Conservation (phyloP, 53 echinoderm and acorn worm genomes). For the Patiria pectinifera region DNA sequence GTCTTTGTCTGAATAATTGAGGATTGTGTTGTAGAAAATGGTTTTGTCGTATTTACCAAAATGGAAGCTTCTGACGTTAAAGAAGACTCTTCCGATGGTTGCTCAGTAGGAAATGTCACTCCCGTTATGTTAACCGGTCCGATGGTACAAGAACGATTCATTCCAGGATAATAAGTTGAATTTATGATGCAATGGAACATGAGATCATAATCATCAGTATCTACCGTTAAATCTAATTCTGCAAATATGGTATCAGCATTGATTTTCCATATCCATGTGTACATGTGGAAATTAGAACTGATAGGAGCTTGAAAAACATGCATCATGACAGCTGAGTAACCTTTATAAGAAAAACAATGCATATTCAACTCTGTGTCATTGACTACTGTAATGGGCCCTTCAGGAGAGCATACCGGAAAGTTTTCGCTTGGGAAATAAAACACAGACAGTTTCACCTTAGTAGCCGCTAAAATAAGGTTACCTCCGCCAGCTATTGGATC, state of each 20-base stretch:
- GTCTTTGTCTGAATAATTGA: no score
- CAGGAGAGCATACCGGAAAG: constrained; percentile 46
- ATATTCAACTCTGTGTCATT: background rate
- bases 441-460: constrained; percentile 33
- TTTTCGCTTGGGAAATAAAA: constrained; percentile 27
- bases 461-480: background rate
- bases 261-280: constrained; percentile 26
- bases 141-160: constrained; percentile 17
- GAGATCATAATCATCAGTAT: background rate
- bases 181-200: background rate
- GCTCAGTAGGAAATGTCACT: no score
- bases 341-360: constrained; percentile 9
- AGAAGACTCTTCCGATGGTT: no score
- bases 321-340: background rate
- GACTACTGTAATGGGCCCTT: constrained; percentile 46
- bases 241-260: background rate
- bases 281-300: background rate
- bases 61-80: no score
- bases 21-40: no score
- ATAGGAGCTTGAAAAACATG: background rate
- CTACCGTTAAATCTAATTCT: background rate
- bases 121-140: constrained; percentile 24
- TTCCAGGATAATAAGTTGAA: background rate
- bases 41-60: no score
- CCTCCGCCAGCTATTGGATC: background rate